These are phyloP conservation scores for Anableps anableps DNA, from an alignment of 2,797 vertebrate species.

Conservation along the genomic window DNA sequence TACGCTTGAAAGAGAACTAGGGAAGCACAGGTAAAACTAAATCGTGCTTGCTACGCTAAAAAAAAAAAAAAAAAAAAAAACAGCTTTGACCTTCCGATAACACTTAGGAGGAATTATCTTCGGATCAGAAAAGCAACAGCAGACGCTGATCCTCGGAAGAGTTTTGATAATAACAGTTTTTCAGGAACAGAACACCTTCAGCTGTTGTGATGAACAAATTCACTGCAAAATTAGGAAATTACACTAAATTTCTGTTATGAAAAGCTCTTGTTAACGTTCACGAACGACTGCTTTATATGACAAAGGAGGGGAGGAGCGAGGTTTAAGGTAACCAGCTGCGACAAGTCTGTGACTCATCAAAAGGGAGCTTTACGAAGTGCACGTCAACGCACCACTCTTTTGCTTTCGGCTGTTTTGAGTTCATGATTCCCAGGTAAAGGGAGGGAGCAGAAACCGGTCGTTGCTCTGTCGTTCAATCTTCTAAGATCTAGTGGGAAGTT, in stretches of 20 bases:
- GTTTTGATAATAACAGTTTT: neutral
- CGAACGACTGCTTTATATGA: neutral
- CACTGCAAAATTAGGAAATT: neutral
- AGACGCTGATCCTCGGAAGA: neutral
- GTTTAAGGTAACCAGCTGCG: neutral
- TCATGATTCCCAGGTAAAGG: neutral
- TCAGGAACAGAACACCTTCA: neutral
- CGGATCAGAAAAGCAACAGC: neutral
- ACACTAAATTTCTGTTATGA: neutral
- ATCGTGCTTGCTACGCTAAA: neutral
- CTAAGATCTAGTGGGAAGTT: neutral
- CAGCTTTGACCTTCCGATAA: neutral
- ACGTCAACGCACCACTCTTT: conserved; percentile 4
- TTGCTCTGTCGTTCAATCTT: neutral
- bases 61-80: neutral
- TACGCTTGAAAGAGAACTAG: neutral
- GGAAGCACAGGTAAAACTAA: neutral
- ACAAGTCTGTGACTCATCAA: neutral
- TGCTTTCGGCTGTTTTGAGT: neutral
- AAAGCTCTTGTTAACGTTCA: neutral
- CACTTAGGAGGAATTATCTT: neutral
- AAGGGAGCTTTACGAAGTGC: neutral
- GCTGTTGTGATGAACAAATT: neutral
- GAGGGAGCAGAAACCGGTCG: neutral
- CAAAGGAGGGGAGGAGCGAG: neutral